Base-by-base conservation (phyloP, 2,113 vertebrate genomes). In the Sminthopsis crassicaudata region DNA sequence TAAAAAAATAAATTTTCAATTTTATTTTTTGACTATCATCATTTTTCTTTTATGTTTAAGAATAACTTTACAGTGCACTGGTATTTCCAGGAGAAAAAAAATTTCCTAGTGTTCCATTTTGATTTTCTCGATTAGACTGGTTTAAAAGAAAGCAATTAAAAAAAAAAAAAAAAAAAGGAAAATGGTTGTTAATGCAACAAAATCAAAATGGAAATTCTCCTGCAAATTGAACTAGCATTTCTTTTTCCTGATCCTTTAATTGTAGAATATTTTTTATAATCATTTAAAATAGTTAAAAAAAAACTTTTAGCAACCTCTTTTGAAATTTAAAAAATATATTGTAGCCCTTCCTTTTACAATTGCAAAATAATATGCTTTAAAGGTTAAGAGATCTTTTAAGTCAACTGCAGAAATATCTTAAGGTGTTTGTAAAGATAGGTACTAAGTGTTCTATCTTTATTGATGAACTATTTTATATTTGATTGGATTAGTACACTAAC, bases 31-130 rank as follows among this genome's bases (percentile, higher is more conserved):
- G 51, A 0, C 91, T 96, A 48, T 57, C 48, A 84, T 93, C 25
- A 25, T 95, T 94, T 95, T 42, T 23, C 26, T 53, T 95, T 96
- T 97, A 90, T 91, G 53, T 92, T 53, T 53, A 51, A 93, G 50
- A 67, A 8, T 95, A 30, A 48, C 91, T 95, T 67, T 94, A 90
- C 88, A 46, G 88, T 91, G 91, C 36, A 23, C 53, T 84, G 55
- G 2, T 54, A 92, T 89, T 91, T 23, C 42, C 19, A 55, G 76
- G 94, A 92, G 46, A 76, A 96, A 95, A 96, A 95, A 42, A 92
- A 2, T 97, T 93, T 93, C 36, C 46, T 92, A n/a, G 6, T 52
- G 90, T 51, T 92, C 42, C 67, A 76, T 48, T 93, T 96, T 92
- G 84, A 76, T 54, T 93, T 92, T 14, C 42, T 92, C 92, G 90